These are phyloP conservation scores for Pammene aurita DNA, from an alignment of 2,888 invertebrate genomes.

Conservation along the genomic window DNA sequence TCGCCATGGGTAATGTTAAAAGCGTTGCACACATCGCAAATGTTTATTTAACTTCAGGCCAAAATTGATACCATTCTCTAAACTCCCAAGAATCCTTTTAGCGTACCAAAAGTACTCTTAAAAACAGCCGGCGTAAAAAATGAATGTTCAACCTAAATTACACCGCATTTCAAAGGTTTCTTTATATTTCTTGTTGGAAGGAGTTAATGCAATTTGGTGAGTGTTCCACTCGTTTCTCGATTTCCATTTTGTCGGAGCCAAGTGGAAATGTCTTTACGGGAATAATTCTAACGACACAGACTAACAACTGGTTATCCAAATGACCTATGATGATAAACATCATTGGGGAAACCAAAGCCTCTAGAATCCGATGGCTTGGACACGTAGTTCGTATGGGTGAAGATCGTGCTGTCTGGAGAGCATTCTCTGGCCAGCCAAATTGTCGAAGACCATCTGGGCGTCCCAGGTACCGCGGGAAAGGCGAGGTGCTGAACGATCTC, in stretches of 20 bases:
- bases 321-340: no score
- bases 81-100: neutral
- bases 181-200: constrained; percentile 10
- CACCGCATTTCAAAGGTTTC: constrained; percentile 22
- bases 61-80: neutral
- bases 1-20: neutral
- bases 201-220: constrained; percentile 27
- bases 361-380: no score
- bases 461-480: no score
- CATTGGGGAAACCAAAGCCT: no score
- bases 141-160: constrained; percentile 18
- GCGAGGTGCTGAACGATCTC: no score
- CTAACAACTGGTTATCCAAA: constrained; percentile 11
- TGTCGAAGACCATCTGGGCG: no score
- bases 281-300: constrained; percentile 10
- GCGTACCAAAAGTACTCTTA: neutral
- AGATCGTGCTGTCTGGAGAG: no score
- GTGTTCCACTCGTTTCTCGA: constrained; percentile 28
- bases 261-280: constrained; percentile 31
- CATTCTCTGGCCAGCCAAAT: no score
- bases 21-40: neutral
- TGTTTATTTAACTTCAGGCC: neutral
- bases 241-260: constrained; percentile 25
- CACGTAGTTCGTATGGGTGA: no score
- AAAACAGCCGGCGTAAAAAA: constrained; percentile 7